Evolutionary conservation across 2,888 invertebrate species (phyloP).

Genomic region (Xanthia icteritia): DNA sequence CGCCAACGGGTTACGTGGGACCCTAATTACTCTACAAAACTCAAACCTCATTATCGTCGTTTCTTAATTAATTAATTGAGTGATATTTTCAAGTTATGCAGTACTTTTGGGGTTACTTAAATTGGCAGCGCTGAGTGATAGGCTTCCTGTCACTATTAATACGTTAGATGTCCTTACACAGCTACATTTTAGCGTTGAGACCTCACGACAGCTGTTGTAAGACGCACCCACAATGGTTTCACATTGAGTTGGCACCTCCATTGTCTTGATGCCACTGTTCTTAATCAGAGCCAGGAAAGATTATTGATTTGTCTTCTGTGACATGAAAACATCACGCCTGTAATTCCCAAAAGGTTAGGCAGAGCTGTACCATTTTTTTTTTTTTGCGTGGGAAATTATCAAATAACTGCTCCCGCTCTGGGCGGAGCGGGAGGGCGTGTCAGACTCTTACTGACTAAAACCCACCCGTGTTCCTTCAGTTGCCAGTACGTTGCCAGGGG

Average conservation of each 20-base stretch:
- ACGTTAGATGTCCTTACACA: not conserved
- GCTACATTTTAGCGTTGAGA: not conserved
- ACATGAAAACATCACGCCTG: not conserved
- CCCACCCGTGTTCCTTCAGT: no score
- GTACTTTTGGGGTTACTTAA: no score
- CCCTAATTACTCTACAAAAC: constrained; percentile 17
- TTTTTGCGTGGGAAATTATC: no score
- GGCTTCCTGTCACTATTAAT: not conserved
- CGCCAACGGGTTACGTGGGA: not conserved
- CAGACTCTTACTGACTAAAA: no score
- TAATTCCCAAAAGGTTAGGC: no score
- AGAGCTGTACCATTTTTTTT: no score
- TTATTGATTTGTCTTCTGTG: constrained; percentile 7
- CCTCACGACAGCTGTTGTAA: constrained; percentile 1
- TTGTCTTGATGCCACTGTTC: constrained; percentile 12
- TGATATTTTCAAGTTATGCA: not conserved
- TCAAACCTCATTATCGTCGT: not conserved
- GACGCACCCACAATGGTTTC: constrained; percentile 12
- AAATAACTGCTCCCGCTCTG: no score
- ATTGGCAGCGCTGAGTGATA: not conserved
- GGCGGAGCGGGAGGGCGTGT: no score
- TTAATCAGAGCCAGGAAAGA: not conserved
- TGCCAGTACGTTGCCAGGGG: no score
- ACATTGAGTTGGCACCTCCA: constrained; percentile 5
- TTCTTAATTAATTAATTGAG: constrained; percentile 25